Evolutionary conservation across 2,113 vertebrate species (phyloP).

Genomic region (Hyperopisus bebe): DNA sequence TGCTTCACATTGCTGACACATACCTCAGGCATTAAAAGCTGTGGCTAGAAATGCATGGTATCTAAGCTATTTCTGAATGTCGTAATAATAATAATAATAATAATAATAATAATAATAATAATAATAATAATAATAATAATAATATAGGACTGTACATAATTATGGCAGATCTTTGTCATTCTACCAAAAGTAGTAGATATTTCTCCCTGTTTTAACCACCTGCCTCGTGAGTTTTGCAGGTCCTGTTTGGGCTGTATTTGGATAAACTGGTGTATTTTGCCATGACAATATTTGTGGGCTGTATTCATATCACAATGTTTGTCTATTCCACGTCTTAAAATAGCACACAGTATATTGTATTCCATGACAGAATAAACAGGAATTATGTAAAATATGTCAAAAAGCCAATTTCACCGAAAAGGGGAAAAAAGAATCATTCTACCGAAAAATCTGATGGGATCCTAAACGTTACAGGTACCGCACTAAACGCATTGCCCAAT

Average conservation of each 20-base stretch:
- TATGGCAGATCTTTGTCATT: not conserved
- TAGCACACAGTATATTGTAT: constrained; percentile 9
- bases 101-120: not conserved
- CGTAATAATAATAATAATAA: not conserved
- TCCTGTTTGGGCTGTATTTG: not conserved
- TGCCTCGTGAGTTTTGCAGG: not conserved
- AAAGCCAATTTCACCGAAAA: not conserved
- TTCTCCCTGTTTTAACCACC: not conserved
- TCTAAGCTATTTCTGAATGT: not conserved
- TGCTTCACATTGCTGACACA: not conserved
- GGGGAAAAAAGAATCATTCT: not conserved
- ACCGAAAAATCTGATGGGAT: not conserved
- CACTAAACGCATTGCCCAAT: constrained; percentile 2
- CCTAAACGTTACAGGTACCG: not conserved
- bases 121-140: not conserved
- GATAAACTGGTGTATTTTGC: not conserved
- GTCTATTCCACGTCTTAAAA: not conserved
- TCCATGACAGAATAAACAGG: not conserved
- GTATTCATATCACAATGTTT: constrained; percentile 8
- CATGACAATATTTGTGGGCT: not conserved
- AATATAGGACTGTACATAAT: not conserved
- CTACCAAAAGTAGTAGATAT: not conserved
- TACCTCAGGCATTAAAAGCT: not conserved
- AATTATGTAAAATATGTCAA: constrained; percentile 14
- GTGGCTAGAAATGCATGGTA: not conserved